Evolutionary conservation across 2,888 invertebrate species (phyloP), one percentile per base, ranked within the genome.

Genomic region (Drosophila tripunctata): DNA sequence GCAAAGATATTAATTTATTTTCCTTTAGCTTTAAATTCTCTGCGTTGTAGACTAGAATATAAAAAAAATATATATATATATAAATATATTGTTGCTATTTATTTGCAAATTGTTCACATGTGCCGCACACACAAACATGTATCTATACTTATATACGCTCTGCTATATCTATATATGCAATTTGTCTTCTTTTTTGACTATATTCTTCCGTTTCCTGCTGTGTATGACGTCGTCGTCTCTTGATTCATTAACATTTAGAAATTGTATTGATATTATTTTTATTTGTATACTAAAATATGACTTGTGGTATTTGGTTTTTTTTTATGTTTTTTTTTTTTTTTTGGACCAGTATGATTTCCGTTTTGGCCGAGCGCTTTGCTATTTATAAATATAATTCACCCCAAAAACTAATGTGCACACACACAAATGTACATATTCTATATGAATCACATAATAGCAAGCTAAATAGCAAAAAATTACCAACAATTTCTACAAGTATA

Each of bases 361-460:
- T 74, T 78, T n/a, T 62, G 57, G 33, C 51, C 51, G 54, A 78
- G 57, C 75, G 64, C 58, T 77, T 41, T 50, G 56, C 80, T 81
- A 81, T 81, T 81, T 88, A 80, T 81, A 81, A 87, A 87, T 64
- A 68, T 77, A 58, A 79, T 75, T 79, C 56, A 75, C 69, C 67
- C 70, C 57, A 58, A 75, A 52, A 70, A 60, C 40, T 48, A 52
- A 48, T 14, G 47, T 47, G 14, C 27, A 27, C 27, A 27, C 27
- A 27, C 8, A 27, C 27, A 27, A 10, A 27, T 62, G 44, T 63
- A 40, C 72, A 79, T 82, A 70, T 82, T 56, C 67, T 55, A 71
- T 75, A 86, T 81, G 81, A 81, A 87, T 81, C 81, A 81, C 88
- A 81, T 81, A 81, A 88, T 81, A 71, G 85, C 81, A 63, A 65